Percentiles rank a stretch among this genome's conserved stretches.
These are phyloP conservation scores for Andrena minutula DNA, from an alignment of 2,888 invertebrate genomes.

Conservation along the genomic window DNA sequence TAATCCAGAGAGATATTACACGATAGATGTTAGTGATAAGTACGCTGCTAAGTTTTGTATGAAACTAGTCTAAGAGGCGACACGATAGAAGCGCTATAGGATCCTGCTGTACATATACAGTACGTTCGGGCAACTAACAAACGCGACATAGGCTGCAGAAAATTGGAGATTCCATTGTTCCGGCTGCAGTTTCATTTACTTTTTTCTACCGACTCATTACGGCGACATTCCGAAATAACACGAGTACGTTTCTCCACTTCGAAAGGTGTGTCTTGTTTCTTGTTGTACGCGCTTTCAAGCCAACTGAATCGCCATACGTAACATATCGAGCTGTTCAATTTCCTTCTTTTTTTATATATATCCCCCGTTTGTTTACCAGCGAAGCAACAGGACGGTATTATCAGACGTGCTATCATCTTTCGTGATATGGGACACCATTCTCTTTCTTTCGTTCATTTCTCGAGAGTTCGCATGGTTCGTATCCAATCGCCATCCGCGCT, in stretches of 20 bases:
- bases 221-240: slow-evolving; percentile 63
- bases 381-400: slow-evolving; percentile 5
- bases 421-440: not conserved
- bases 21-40: slow-evolving; percentile 60
- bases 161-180: slow-evolving; percentile 20
- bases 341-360: slow-evolving; percentile 47
- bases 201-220: slow-evolving; percentile 47
- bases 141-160: slow-evolving; percentile 41
- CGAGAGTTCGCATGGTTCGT: slow-evolving; percentile 1
- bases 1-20: slow-evolving; percentile 25
- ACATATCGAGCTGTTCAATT: slow-evolving; percentile 16
- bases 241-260: slow-evolving; percentile 30
- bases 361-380: slow-evolving; percentile 12
- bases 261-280: slow-evolving; percentile 27
- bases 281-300: slow-evolving; percentile 15
- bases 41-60: slow-evolving; percentile 72
- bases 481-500: slow-evolving; percentile 46
- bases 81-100: slow-evolving; percentile 55
- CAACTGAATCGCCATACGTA: slow-evolving; percentile 4
- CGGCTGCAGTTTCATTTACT: slow-evolving; percentile 40
- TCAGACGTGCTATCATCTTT: slow-evolving; percentile 12
- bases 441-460: not conserved
- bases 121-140: slow-evolving; percentile 55
- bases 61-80: slow-evolving; percentile 76
- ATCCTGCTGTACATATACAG: slow-evolving; percentile 57